These are phyloP conservation scores for Palythoa heliodiscus DNA, from an alignment of 92 coral and sea anemone genomes.

Conservation along the genomic window DNA sequence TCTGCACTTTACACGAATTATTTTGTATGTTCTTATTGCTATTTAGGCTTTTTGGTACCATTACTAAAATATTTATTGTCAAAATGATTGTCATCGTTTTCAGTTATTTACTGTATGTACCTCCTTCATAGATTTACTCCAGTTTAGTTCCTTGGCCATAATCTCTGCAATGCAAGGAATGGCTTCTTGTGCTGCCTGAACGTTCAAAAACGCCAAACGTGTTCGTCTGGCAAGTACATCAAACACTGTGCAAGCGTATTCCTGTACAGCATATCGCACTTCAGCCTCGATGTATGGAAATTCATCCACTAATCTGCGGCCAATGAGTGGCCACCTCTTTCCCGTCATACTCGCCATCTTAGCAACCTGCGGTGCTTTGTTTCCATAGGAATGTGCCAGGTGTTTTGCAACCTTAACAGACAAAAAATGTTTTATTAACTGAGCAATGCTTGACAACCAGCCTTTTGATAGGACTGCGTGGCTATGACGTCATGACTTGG, in stretches of 20 bases:
- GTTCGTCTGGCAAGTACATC: constrained; percentile 96
- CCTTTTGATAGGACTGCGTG: no score
- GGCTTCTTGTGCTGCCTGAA: constrained; percentile 82
- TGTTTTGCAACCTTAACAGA: constrained; percentile 80
- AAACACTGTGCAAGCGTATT: constrained; percentile 91
- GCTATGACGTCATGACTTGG: no score
- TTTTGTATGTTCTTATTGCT: no score
- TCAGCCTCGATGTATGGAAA: constrained; percentile 98
- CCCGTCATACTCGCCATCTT: constrained; percentile 85
- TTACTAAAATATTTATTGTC: no score
- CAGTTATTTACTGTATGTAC: constrained; percentile 52
- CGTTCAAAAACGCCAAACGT: constrained; percentile 93
- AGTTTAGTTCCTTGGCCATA: constrained; percentile 94
- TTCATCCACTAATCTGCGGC: constrained; percentile 73
- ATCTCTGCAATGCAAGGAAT: constrained; percentile 89
- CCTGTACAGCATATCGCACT: constrained; percentile 83
- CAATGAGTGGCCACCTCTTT: constrained; percentile 92
- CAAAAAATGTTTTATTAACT: no score
- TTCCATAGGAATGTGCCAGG: constrained; percentile 90
- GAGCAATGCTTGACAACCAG: no score
- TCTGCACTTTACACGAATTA: no score
- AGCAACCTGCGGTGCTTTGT: constrained; percentile 92
- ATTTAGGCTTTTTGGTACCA: no score
- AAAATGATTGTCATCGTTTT: background rate
- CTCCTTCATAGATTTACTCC: constrained; percentile 86